Percentiles rank a stretch among this genome's conserved stretches.
Conservation (phyloP, 1,140 invertebrate species). For the Aleiodes sp. region DNA sequence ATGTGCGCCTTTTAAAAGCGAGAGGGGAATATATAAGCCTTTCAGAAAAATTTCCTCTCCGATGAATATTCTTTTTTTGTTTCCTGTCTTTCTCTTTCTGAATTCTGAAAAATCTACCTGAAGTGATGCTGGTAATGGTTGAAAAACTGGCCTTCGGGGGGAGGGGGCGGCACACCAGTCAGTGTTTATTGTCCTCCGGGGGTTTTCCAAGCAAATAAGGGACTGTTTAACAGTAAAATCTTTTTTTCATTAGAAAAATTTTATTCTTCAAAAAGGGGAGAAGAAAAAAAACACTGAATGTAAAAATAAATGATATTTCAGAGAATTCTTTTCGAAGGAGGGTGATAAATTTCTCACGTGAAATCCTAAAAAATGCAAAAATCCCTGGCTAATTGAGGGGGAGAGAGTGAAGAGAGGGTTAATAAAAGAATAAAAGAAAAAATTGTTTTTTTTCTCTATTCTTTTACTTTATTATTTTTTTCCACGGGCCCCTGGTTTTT, state of each 20-base stretch:
- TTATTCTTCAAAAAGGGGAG: background rate
- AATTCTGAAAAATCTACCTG: background rate
- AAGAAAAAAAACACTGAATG: background rate
- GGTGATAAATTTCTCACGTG: background rate
- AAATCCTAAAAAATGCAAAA: background rate
- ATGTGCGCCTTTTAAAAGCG: slow-evolving; percentile 36
- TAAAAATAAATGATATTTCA: background rate
- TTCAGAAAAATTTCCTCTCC: slow-evolving; percentile 46
- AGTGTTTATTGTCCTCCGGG: slow-evolving; percentile 13
- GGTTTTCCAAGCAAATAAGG: background rate
- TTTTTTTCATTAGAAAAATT: background rate
- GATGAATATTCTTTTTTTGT: slow-evolving; percentile 23
- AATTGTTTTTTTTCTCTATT: background rate
- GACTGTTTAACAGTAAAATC: background rate
- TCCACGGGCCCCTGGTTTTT: slow-evolving; percentile 3
- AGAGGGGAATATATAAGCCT: slow-evolving; percentile 47
- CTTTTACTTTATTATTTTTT: slow-evolving; percentile 8
- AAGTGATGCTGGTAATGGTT: background rate
- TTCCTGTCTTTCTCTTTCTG: background rate
- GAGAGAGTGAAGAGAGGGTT: background rate
- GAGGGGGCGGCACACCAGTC: slow-evolving; percentile 4
- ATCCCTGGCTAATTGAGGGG: background rate
- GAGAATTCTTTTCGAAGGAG: background rate
- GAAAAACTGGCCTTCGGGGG: background rate
- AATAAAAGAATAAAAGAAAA: background rate